phyloP scores from a whole-genome alignment of 2,797 vertebrate genomes.

The Podargus strigoides region DNA sequence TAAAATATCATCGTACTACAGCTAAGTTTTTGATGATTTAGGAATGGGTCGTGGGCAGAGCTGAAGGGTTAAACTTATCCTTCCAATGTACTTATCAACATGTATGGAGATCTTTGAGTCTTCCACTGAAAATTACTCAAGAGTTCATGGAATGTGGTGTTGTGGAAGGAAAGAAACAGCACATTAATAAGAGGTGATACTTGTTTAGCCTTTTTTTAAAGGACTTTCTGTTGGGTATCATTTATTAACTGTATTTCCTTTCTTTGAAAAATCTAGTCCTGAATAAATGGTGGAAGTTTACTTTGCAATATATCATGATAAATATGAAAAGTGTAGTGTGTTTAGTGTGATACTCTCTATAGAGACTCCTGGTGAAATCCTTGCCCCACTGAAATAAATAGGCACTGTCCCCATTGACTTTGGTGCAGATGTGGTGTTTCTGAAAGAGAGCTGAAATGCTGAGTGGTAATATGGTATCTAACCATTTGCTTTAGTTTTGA shows the following conservation, averaged over 20 bases:
- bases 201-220: background rate
- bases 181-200: background rate
- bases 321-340: background rate
- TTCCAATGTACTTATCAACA: background rate
- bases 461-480: background rate
- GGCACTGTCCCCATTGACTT: rapidly evolving
- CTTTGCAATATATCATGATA: background rate
- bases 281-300: background rate
- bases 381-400: background rate
- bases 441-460: background rate
- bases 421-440: background rate
- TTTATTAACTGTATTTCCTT: background rate
- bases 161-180: background rate
- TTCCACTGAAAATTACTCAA: background rate
- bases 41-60: background rate
- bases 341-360: background rate
- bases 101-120: background rate
- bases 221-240: background rate
- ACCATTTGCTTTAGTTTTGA: background rate
- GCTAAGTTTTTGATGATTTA: background rate
- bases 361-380: background rate
- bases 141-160: background rate
- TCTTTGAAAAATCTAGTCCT: constrained; percentile 6
- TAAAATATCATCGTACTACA: background rate
- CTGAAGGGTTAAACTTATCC: background rate